Evolutionary conservation across 2,797 vertebrate genomes (phyloP).

Genomic region (Amniataba percoides): DNA sequence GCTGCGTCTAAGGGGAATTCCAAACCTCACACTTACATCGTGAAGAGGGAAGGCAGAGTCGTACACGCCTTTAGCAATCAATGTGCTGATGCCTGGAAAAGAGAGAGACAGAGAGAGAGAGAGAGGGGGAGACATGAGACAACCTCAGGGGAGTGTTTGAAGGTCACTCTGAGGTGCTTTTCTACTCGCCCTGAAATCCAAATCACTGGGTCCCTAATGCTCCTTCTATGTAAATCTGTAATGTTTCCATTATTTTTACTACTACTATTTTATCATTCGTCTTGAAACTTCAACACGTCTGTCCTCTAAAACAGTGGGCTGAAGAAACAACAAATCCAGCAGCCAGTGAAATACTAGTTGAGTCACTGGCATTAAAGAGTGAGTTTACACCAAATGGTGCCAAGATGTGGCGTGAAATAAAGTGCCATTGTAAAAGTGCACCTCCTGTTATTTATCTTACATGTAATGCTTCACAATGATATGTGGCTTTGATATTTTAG

Average conservation of each 20-base stretch:
- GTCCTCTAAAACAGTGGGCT: too few species aligned
- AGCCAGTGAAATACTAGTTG: slow-evolving; percentile 14
- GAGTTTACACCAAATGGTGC: slow-evolving; percentile 15
- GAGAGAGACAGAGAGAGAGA: slow-evolving; percentile 47
- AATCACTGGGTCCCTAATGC: background rate
- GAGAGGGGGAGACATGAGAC: slow-evolving; percentile 1
- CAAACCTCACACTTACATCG: slow-evolving; percentile 86
- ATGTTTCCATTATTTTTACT: too few species aligned
- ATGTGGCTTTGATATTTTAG: background rate
- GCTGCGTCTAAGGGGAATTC: background rate
- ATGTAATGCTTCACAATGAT: background rate
- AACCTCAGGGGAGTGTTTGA: background rate
- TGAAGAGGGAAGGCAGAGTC: slow-evolving; percentile 96
- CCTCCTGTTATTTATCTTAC: slow-evolving; percentile 23
- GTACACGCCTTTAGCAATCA: slow-evolving; percentile 96
- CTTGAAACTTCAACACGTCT: background rate
- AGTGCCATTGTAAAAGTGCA: slow-evolving; percentile 16
- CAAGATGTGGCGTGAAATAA: slow-evolving; percentile 29
- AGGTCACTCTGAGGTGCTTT: background rate
- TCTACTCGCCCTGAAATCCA: background rate
- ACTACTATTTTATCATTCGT: background rate
- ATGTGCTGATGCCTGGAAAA: slow-evolving; percentile 91
- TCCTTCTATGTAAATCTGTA: background rate
- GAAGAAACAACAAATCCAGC: background rate
- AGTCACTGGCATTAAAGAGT: slow-evolving; percentile 17